Evolutionary conservation across 1,140 invertebrate genomes (phyloP), one percentile per base, ranked within the genome.

Genomic region (Macrostomum lignano): DNA sequence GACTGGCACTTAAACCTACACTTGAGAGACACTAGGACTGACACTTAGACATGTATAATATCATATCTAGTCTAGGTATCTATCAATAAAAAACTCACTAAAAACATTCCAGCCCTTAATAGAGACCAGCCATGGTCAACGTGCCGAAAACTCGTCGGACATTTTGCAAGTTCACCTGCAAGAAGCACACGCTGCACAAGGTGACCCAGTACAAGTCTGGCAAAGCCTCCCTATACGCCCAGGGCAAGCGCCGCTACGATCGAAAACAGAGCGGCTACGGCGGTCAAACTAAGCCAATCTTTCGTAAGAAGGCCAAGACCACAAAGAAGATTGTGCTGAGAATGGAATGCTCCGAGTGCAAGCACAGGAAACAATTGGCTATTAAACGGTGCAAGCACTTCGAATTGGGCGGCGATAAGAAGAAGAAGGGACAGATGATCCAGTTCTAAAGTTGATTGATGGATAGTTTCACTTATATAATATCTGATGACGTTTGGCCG

Each of bases 291-390:
- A 98, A 98, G 56, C 88, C 88, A 47, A 93, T 98, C 55, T 96
- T 98, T 69, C 73, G 86, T 48, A 98, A 98, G 65, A 98, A 98
- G 81, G 88, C 91, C 31, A 98, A 98, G 66, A 98, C 88, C 17
- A 98, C 91, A 26, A 98, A 96, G 64, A 99, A 98, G 65, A 93
- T 98, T 64, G 86, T 96, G 15, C 62, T 98, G 40, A 73, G 86
- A 58, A 82, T 99, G 73, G 91, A 98, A 65, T 98, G 91, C 56
- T 72, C 74, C 2, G 78, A 86, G 47, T 98, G 91, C 67, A 96
- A 96, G 54, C 81, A 72, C 58, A 72, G 81, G 44, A 86, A 88
- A 61, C 88, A 96, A 59, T 70, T 93, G 20, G 71, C 84, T 17
- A 67, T 98, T 42, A 98, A 96, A 58, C 66, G 91, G 48, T 96